phyloP scores from a whole-genome alignment of 2,113 vertebrate genomes.

The Irena cyanogastra region DNA sequence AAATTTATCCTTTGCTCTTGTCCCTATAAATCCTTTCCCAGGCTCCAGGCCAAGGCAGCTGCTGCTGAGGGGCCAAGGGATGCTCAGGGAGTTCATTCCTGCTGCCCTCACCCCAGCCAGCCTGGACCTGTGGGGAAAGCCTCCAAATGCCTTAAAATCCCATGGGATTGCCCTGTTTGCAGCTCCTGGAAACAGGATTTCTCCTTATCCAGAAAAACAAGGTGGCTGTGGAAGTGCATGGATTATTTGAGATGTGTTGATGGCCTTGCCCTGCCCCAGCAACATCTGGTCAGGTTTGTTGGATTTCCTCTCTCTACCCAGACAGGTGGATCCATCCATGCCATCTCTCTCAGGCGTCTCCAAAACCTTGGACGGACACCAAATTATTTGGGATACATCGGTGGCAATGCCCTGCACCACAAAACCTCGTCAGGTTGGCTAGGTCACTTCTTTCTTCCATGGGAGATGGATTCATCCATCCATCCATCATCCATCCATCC shows the following conservation, averaged over 20 bases:
- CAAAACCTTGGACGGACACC: neutral
- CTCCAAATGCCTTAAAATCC: neutral
- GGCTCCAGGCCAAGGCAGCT: neutral
- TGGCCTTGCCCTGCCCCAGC: neutral
- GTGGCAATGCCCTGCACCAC: neutral
- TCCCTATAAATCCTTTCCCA: neutral
- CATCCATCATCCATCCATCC: neutral
- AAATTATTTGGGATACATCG: neutral
- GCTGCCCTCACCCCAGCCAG: neutral
- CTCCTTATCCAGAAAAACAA: neutral
- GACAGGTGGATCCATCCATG: neutral
- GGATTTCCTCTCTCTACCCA: neutral
- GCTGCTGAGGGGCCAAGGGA: neutral
- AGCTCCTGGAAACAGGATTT: neutral
- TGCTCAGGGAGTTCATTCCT: neutral
- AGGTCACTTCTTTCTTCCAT: neutral
- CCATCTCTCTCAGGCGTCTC: accelerated
- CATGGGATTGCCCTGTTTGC: neutral
- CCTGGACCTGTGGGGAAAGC: neutral
- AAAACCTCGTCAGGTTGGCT: neutral
- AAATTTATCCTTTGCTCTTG: neutral
- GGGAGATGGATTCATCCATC: neutral
- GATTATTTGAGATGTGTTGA: neutral
- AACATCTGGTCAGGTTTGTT: neutral
- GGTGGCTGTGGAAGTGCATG: neutral